phyloP scores from a whole-genome alignment of 2,113 vertebrate genomes.

The Spea bombifrons region DNA sequence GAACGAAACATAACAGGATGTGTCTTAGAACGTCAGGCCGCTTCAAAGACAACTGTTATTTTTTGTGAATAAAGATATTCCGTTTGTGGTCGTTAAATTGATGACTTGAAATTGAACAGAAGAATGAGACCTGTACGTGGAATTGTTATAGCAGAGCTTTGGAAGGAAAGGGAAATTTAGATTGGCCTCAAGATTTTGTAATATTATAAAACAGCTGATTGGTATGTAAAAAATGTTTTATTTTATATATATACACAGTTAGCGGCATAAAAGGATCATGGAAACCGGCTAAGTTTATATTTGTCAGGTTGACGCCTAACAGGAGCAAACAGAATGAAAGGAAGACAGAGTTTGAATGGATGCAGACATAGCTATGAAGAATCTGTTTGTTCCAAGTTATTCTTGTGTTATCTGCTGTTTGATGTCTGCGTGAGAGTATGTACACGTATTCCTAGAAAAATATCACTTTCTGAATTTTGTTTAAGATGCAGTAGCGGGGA shows the following conservation, averaged over 20 bases:
- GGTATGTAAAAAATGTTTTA: conserved; percentile 34
- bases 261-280: conserved; percentile 23
- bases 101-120: conserved; percentile 35
- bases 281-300: conserved; percentile 39
- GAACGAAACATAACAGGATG: conserved; percentile 40
- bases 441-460: no score
- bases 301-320: conserved; percentile 41
- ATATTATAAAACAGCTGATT: conserved; percentile 26
- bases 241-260: conserved; percentile 28
- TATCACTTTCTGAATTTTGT: no score
- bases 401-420: neutral
- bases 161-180: conserved; percentile 7
- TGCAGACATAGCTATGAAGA: conserved; percentile 28
- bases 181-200: neutral
- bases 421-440: neutral
- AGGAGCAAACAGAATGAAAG: conserved; percentile 37
- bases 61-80: conserved; percentile 15
- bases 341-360: conserved; percentile 21
- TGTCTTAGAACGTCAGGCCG: conserved; percentile 9
- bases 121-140: neutral
- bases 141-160: conserved; percentile 12
- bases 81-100: conserved; percentile 25
- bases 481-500: no score
- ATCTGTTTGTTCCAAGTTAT: neutral
- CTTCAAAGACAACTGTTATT: conserved; percentile 33